These are phyloP conservation scores for Tenthredo distinguenda DNA, from an alignment of 2,888 invertebrate genomes.

Conservation along the genomic window DNA sequence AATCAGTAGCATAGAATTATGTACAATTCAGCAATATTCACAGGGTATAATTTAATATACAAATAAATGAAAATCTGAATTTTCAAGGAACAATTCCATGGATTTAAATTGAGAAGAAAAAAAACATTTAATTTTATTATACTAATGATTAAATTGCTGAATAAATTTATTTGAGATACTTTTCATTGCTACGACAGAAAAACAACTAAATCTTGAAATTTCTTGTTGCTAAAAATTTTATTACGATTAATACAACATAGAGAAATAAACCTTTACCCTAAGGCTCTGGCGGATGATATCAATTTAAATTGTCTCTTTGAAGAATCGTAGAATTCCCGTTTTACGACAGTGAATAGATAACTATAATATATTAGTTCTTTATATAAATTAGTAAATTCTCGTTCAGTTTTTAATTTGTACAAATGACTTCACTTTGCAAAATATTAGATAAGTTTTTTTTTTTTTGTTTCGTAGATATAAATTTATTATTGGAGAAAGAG, in stretches of 20 bases:
- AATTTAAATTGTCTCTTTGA: slow-evolving; percentile 26
- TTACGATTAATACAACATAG: slow-evolving; percentile 1
- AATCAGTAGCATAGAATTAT: neutral
- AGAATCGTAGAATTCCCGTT: slow-evolving; percentile 21
- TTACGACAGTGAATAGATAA: slow-evolving; percentile 53
- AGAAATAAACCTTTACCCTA: neutral
- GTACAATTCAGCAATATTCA: slow-evolving; percentile 25
- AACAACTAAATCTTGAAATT: neutral
- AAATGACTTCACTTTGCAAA: slow-evolving; percentile 68
- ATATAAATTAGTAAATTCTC: slow-evolving; percentile 68
- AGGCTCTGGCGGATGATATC: slow-evolving; percentile 5
- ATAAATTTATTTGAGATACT: neutral
- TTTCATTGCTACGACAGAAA: neutral
- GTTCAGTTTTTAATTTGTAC: slow-evolving; percentile 72
- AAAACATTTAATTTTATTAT: neutral
- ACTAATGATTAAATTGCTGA: slow-evolving; percentile 31
- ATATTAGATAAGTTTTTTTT: slow-evolving; percentile 59
- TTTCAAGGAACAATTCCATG: neutral
- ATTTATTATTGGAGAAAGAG: neutral
- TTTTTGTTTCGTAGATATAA: slow-evolving; percentile 28
- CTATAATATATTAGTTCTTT: slow-evolving; percentile 57
- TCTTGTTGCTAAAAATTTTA: neutral
- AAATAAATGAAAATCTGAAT: slow-evolving; percentile 12
- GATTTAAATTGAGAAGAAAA: neutral
- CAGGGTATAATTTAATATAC: neutral